phyloP scores from a whole-genome alignment of 1,140 invertebrate genomes.

The Pygmarrhopalites habei region DNA sequence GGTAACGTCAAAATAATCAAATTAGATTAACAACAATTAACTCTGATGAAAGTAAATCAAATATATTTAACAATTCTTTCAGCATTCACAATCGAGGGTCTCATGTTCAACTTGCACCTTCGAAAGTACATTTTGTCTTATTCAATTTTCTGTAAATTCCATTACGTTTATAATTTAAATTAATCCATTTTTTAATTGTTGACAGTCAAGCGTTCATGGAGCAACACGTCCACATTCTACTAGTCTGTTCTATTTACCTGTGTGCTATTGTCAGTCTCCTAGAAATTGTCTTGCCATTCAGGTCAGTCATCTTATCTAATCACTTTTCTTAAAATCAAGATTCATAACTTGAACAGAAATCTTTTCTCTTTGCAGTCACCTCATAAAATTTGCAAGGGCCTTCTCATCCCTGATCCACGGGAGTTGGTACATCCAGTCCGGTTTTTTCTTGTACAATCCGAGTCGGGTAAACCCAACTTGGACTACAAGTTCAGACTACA shows the following conservation, averaged over 20 bases:
- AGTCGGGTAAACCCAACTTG: conserved; percentile 21
- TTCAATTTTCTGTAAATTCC: no score
- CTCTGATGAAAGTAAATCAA: no score
- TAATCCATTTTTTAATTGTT: no score
- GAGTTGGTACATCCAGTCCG: conserved; percentile 45
- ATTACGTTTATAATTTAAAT: no score
- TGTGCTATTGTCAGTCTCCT: conserved; percentile 41
- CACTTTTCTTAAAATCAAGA: no score
- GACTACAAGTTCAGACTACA: conserved; percentile 28
- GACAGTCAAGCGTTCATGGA: conserved; percentile 35
- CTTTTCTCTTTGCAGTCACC: no score
- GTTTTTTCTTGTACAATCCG: conserved; percentile 37
- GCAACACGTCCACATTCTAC: conserved; percentile 40
- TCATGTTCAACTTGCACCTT: conserved; percentile 43
- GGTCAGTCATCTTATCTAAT: no score
- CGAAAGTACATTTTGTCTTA: no score
- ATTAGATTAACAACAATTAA: no score
- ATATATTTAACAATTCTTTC: no score
- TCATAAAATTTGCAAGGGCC: conserved; percentile 42
- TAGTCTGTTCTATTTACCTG: conserved; percentile 43
- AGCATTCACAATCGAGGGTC: conserved; percentile 46
- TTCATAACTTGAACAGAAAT: no score
- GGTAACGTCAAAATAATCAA: no score
- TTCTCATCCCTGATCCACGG: conserved; percentile 43
- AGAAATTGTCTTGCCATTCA: conserved; percentile 45